Evolutionary conservation across 2,113 vertebrate species (phyloP).

Genomic region (Turdus rufiventris): DNA sequence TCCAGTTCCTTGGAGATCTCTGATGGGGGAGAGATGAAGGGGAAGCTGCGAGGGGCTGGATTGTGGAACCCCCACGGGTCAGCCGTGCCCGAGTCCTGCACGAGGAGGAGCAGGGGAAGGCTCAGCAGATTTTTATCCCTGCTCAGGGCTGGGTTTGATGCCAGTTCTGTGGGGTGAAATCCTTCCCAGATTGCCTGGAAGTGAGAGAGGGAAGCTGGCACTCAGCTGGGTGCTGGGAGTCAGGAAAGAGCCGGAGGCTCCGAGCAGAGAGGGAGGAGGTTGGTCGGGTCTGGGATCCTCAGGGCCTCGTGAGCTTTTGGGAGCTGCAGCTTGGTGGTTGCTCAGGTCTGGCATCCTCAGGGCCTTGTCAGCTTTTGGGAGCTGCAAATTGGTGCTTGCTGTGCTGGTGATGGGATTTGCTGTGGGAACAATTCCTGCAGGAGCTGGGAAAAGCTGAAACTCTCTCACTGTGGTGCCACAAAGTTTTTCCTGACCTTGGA

Average conservation of each 20-base stretch:
- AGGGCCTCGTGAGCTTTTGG: neutral
- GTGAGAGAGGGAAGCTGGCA: neutral
- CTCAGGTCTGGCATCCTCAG: neutral
- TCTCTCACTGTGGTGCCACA: neutral
- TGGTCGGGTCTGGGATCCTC: neutral
- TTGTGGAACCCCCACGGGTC: neutral
- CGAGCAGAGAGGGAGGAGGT: neutral
- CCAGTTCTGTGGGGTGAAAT: neutral
- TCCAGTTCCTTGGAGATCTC: conserved; percentile 18
- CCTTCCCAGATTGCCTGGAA: neutral
- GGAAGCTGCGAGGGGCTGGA: neutral
- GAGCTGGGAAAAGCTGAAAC: neutral
- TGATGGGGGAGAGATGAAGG: neutral
- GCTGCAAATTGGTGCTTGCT: neutral
- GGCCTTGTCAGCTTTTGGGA: neutral
- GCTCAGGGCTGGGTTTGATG: neutral
- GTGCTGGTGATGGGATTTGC: neutral
- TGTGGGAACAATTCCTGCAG: neutral
- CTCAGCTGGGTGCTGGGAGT: neutral
- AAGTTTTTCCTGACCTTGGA: neutral
- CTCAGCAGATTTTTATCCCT: neutral
- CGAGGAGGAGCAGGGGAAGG: neutral
- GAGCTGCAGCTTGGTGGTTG: neutral
- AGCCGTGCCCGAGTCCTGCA: fast-evolving
- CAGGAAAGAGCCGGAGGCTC: neutral